Evolutionary conservation across 2,113 vertebrate species (phyloP), one percentile per base, ranked within the genome.

Genomic region (Phainopepla nitens): DNA sequence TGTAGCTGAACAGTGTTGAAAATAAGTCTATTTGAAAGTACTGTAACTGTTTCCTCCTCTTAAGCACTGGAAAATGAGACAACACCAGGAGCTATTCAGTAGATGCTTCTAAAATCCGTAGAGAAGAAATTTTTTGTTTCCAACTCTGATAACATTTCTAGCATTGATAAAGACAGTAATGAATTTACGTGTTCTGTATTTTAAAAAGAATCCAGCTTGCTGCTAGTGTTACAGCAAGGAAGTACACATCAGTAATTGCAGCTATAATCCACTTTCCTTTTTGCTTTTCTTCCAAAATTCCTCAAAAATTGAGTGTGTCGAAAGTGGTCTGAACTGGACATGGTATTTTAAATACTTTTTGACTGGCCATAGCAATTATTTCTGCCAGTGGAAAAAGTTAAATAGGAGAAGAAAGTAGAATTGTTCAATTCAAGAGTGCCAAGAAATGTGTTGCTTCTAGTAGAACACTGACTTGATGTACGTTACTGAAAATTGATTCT

Each of bases 231-330:
- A 57, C 58, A 85, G 41, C 36, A 84, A 82, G 81, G 68, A 96
- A 91, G 13, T 62, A 56, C 89, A 68, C 45, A 71, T 69, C 49
- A 85, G 61, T 88, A 87, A 79, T 70, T 86, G 39, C 60, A 94
- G 33, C 72, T 69, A 70, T 93, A 90, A 95, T 87, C 81, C 47
- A 50, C 68, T 80, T 91, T 76, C 22, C 49, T 41, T 80, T 66
- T 92, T 64, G 49, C 70, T 76, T 95, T 92, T 89, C 64, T 83
- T 94, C 94, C 83, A 89, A 90, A 95, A 94, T 96, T 85, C 83
- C 87, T 81, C 93, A 91, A 87, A 88, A 83, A 88, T 79, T 71
- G 78, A 85, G 70, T 92, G 72, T 96, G 75, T 93, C 83, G 0
- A 85, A 44, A 86, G 62, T 42, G 64, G 39, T 82, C 95, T 94